A percentile compares a stretch with the other conserved stretches of the same genome.
Evolutionary conservation across 2,888 invertebrate genomes (phyloP).

Genomic region (Apomyelois bistriatella): DNA sequence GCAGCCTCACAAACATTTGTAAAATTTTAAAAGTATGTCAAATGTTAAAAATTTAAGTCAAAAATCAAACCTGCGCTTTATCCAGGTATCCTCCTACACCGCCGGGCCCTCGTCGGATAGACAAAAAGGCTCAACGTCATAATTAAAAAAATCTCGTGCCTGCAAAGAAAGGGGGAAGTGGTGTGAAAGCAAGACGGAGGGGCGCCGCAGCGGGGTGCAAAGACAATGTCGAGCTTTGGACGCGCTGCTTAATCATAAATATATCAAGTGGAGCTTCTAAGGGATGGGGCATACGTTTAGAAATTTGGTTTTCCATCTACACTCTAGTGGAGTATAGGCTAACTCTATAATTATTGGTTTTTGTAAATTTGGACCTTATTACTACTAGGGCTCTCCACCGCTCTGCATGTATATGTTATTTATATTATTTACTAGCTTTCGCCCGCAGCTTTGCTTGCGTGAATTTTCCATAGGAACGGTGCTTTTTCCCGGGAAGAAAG

Average conservation of each 20-base stretch:
- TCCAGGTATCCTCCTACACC: constrained; percentile 31
- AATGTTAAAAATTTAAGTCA: neutral
- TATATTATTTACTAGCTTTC: no score
- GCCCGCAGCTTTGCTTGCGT: no score
- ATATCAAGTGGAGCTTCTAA: constrained; percentile 68
- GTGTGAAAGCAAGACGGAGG: constrained; percentile 75
- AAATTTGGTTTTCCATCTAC: neutral
- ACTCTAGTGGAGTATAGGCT: no score
- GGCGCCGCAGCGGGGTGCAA: constrained; percentile 68
- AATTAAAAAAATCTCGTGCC: constrained; percentile 80
- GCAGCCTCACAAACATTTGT: no score
- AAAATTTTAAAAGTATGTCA: no score
- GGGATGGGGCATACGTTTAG: constrained; percentile 35
- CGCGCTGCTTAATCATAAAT: constrained; percentile 75
- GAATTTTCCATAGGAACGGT: no score
- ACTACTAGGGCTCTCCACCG: no score
- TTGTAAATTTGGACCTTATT: no score
- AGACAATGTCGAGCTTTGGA: constrained; percentile 76
- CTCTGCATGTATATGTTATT: no score
- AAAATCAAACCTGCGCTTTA: constrained; percentile 32
- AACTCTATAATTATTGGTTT: no score
- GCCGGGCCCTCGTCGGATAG: constrained; percentile 42
- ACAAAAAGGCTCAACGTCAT: constrained; percentile 78
- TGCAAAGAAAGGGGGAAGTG: constrained; percentile 76
- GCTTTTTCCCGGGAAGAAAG: no score